Evolutionary conservation across 92 coral and sea anemone species (phyloP), one percentile per base, ranked within the genome.

Genomic region (Parazoanthus swiftii): DNA sequence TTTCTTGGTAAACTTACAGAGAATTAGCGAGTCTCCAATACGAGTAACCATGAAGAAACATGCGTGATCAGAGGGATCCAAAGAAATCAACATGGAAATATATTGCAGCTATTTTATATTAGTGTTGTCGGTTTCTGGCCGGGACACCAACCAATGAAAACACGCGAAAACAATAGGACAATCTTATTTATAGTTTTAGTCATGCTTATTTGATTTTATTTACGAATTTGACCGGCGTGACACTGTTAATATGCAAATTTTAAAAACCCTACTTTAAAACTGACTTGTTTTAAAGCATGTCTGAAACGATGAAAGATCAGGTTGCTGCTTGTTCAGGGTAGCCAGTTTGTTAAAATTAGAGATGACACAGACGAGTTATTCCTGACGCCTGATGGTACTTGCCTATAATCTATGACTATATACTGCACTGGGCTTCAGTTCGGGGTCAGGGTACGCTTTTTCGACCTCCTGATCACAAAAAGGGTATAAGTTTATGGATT

Each of bases 1-100:
- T 26, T 84, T 71, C 67, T 10, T 13, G 46, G 8, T 5, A 48
- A 71, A 71, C 87, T 48, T 84, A 84, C 87, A 71, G 78, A 43
- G 36, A 5, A 82, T 43, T 66, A 1, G 25, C 8, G 58, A 67
- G 35, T 66, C 58, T 46, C 35, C 33, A 81, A 63, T 2, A 26
- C 70, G 4, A 63, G 70, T 9, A 63, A 20, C 18, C 66, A 58
- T 58, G 23, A 4, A 20, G 9, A 58, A 0, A 14, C 66, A 15
- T 58, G 70, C 70, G n/a, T 63, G n/a, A 23, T 63, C 26, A 21
- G 68, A 16, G 65, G 20, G 20, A 4, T 26, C 23, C 23, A 20
- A 58, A 63, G 25, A 20, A 63, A 63, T 63, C 8, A 23, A 63
- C 26, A 63, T 63, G 70, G 70, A 63, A 20, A 63, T 63, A 21